Evolutionary conservation across 2,888 invertebrate species (phyloP).

Genomic region (Cheilosia grossa): DNA sequence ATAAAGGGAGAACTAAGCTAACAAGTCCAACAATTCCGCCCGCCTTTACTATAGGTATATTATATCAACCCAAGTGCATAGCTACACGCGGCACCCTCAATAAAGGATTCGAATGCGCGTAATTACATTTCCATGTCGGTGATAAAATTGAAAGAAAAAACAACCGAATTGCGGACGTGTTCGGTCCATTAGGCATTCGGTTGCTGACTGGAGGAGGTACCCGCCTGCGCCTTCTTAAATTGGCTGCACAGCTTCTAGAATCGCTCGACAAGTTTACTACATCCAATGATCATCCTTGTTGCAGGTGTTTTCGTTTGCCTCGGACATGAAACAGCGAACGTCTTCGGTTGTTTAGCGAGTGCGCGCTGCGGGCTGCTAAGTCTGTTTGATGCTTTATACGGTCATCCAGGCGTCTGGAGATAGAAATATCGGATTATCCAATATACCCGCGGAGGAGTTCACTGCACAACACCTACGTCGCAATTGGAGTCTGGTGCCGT

Average conservation of each 20-base stretch:
- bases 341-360: slow-evolving; percentile 19
- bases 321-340: slow-evolving; percentile 34
- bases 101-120: slow-evolving; percentile 71
- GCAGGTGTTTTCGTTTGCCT: slow-evolving; percentile 67
- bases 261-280: slow-evolving; percentile 52
- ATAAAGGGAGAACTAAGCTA: slow-evolving; percentile 22
- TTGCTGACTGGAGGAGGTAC: slow-evolving; percentile 35
- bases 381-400: slow-evolving; percentile 57
- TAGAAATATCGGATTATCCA: slow-evolving; percentile 64
- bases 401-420: slow-evolving; percentile 67
- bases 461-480: slow-evolving; percentile 65
- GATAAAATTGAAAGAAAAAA: slow-evolving; percentile 58
- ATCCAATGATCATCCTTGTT: slow-evolving; percentile 51
- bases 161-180: slow-evolving; percentile 59
- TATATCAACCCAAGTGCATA: slow-evolving; percentile 3
- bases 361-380: slow-evolving; percentile 32
- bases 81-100: slow-evolving; percentile 50
- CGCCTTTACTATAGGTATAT: background rate
- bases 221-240: slow-evolving; percentile 49
- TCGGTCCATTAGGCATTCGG: slow-evolving; percentile 64
- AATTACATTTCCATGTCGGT: slow-evolving; percentile 74
- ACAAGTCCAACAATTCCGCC: slow-evolving; percentile 33
- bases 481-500: slow-evolving; percentile 58
- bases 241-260: slow-evolving; percentile 59
- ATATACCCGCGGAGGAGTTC: slow-evolving; percentile 49